Percentiles rank a stretch among this genome's conserved stretches.
Conservation (phyloP, 2,797 vertebrate species). For the Lepilemur septentrionalis region DNA sequence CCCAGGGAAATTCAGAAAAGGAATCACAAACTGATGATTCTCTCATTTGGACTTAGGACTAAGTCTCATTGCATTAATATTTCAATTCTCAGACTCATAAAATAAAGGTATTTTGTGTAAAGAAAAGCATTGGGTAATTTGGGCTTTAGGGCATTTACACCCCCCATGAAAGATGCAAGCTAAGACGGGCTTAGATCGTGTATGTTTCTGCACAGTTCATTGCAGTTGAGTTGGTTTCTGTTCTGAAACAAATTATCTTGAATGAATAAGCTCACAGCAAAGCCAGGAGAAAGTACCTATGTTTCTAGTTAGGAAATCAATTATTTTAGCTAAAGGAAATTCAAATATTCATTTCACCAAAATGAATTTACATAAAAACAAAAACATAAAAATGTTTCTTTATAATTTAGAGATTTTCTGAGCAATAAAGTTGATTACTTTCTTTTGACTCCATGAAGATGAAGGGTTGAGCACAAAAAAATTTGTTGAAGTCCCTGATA, state of each 20-base stretch:
- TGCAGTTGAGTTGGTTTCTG: neutral
- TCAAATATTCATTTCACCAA: neutral
- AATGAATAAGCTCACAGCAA: neutral
- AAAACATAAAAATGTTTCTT: constrained; percentile 5
- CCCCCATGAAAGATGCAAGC: neutral
- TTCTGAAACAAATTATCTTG: constrained; percentile 21
- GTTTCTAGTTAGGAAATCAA: neutral
- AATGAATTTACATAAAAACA: constrained; percentile 22
- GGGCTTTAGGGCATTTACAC: neutral
- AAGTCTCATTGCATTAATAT: neutral
- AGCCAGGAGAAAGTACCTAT: neutral
- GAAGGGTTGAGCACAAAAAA: neutral
- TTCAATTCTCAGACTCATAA: neutral
- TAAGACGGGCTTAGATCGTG: neutral
- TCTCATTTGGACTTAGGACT: constrained; percentile 13
- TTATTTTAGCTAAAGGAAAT: constrained; percentile 45
- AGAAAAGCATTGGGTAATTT: neutral
- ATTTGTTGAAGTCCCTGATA: neutral
- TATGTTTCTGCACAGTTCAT: neutral
- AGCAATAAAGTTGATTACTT: neutral
- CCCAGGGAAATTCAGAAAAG: constrained; percentile 3
- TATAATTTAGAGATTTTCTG: neutral
- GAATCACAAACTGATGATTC: neutral
- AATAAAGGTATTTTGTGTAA: neutral
- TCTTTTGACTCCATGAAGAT: neutral